Percentiles rank a stretch among this genome's conserved stretches.
These are phyloP conservation scores for Siderastrea siderea DNA, from an alignment of 92 coral and sea anemone species.

Conservation along the genomic window DNA sequence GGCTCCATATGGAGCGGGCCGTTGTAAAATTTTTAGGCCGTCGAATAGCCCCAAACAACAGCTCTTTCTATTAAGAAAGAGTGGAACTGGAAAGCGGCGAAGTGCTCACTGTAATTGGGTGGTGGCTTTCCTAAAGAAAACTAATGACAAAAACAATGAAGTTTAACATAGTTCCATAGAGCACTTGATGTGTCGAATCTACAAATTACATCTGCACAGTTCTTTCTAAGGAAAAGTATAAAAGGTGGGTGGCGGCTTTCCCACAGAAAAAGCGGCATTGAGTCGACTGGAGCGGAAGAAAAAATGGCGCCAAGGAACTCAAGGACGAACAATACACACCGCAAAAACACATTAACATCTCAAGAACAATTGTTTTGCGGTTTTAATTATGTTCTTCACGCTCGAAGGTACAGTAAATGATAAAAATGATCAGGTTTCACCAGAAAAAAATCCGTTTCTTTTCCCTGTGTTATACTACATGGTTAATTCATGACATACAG, in stretches of 20 bases:
- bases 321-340: conserved; percentile 14
- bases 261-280: conserved; percentile 23
- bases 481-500: too few species aligned
- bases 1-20: too few species aligned
- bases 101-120: too few species aligned
- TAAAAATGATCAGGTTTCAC: background rate
- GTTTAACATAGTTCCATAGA: too few species aligned
- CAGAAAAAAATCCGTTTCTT: background rate
- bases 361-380: conserved; percentile 42
- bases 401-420: conserved; percentile 15
- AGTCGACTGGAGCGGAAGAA: conserved; percentile 36
- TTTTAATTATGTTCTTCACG: conserved; percentile 14
- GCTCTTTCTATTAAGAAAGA: too few species aligned
- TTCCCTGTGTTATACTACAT: background rate
- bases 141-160: too few species aligned
- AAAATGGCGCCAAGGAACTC: conserved; percentile 31
- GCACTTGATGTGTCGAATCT: too few species aligned
- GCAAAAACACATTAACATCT: conserved; percentile 15
- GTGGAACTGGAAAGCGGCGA: too few species aligned
- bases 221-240: background rate
- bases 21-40: too few species aligned
- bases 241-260: background rate
- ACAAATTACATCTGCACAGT: background rate
- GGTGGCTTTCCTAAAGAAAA: too few species aligned
- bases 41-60: too few species aligned